Evolutionary conservation across 2,888 invertebrate genomes (phyloP), one percentile per base, ranked within the genome.

Genomic region (Epinotia nisella): DNA sequence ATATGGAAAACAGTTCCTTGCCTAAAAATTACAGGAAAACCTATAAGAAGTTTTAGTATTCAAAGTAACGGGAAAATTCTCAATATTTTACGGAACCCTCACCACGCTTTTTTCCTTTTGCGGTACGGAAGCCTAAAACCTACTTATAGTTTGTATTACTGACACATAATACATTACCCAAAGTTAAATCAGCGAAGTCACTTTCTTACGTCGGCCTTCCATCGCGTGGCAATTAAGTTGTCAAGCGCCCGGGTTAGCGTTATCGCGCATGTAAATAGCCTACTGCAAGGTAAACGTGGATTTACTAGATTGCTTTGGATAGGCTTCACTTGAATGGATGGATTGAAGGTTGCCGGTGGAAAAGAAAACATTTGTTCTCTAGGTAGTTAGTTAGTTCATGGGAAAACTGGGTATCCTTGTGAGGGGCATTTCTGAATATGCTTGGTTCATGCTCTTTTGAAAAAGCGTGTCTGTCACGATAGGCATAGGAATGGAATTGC

Each of bases 141-240:
- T 11, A 41, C 2, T 41, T n/a, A 1, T 1, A 49, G 5, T 5
- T 49, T n/a, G n/a, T 49, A 49, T 49, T 49, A 49, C 21, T 55
- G 55, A 10, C 45, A 49, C 29, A 24, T n/a, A 24, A 24, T 24
- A 24, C 15, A 9, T n/a, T n/a, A n/a, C 24, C 56, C n/a, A 49
- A 19, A 45, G 2, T 56, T 55, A 29, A 3, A 55, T 35, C 35
- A 59, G 45, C 45, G 29, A 59, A 49, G 68, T 68, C 59, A 59
- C 49, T 68, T 59, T 68, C 67, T 59, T 68, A 4, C 19, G 51
- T 45, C 62, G 56, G 56, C 49, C 56, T 77, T 75, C 74, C 71
- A 76, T 76, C 78, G 75, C 78, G 76, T 76, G 77, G 81, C 80
- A 83, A 84, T 84, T 82, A 83, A 82, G 78, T 81, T 82, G 83